Conservation (phyloP, 2,113 vertebrate species). For the Bos javanicus region DNA sequence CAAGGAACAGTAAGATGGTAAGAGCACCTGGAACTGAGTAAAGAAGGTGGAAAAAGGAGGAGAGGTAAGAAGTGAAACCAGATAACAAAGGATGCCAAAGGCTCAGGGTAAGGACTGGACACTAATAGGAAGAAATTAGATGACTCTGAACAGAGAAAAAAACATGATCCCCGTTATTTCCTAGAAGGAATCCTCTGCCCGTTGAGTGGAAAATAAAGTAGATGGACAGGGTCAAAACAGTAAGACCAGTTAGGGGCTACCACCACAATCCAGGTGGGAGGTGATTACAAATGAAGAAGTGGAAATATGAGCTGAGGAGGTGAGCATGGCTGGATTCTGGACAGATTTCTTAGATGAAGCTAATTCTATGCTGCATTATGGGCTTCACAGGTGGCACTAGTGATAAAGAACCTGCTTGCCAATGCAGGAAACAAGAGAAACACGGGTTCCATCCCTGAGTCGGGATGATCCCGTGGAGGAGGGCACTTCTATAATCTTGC, state of each 20-base stretch:
- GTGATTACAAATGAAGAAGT: not conserved
- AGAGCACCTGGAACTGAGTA: not conserved
- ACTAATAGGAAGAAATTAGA: not conserved
- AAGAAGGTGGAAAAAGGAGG: not conserved
- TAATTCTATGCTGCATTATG: not conserved
- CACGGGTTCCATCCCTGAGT: accelerated
- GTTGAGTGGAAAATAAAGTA: not conserved
- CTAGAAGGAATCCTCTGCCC: not conserved
- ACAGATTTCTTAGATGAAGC: not conserved
- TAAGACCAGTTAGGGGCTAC: not conserved
- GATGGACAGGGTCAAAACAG: not conserved
- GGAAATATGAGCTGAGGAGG: accelerated
- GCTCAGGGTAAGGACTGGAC: not conserved
- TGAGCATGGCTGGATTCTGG: not conserved
- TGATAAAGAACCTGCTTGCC: not conserved
- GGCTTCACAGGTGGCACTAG: not conserved
- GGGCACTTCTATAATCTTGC: not conserved
- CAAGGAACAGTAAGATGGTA: not conserved
- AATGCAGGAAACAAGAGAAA: not conserved
- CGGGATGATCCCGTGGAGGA: not conserved
- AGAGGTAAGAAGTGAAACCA: not conserved
- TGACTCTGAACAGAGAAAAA: not conserved
- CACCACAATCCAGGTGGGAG: not conserved
- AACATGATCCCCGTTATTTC: not conserved
- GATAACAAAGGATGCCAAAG: not conserved